Evolutionary conservation across 2,888 invertebrate genomes (phyloP).

Genomic region (Eremobia ochroleuca): DNA sequence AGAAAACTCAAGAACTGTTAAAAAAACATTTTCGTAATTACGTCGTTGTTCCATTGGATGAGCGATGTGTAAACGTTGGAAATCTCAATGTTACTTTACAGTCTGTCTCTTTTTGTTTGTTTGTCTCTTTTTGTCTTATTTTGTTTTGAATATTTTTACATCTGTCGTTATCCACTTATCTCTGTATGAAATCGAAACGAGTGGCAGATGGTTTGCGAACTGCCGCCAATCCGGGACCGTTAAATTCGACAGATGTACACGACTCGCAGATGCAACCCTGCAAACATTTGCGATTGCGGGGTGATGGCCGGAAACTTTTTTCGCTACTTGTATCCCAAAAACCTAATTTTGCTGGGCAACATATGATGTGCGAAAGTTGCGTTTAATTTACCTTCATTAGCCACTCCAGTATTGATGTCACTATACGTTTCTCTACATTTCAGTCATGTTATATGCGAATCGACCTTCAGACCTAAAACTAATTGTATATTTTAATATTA

Average conservation of each 20-base stretch:
- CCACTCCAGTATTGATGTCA: slow-evolving; percentile 12
- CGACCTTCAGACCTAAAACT: slow-evolving; percentile 40
- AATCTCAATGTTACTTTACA: slow-evolving; percentile 41
- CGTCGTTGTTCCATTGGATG: too few species aligned
- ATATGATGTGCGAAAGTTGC: slow-evolving; percentile 2
- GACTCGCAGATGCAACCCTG: slow-evolving; percentile 60
- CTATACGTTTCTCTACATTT: slow-evolving; percentile 15
- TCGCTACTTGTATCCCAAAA: slow-evolving; percentile 12
- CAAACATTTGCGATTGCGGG: slow-evolving; percentile 51
- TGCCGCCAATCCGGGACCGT: slow-evolving; percentile 55
- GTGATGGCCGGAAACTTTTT: slow-evolving; percentile 35
- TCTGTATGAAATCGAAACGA: slow-evolving; percentile 59
- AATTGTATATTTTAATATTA: slow-evolving; percentile 28
- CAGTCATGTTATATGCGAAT: slow-evolving; percentile 7
- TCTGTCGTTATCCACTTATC: slow-evolving; percentile 61
- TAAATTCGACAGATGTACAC: slow-evolving; percentile 63
- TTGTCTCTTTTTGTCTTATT: too few species aligned
- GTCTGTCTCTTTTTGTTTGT: slow-evolving; percentile 8
- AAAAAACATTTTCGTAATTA: too few species aligned
- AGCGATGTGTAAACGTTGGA: not conserved
- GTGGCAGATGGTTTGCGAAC: slow-evolving; percentile 66
- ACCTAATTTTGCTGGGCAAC: not conserved
- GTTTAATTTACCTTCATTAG: slow-evolving; percentile 11
- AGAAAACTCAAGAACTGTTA: too few species aligned
- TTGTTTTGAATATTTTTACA: slow-evolving; percentile 50